phyloP scores from a whole-genome alignment of 2,888 invertebrate genomes.

The Imbricaverruca yamaguchii region DNA sequence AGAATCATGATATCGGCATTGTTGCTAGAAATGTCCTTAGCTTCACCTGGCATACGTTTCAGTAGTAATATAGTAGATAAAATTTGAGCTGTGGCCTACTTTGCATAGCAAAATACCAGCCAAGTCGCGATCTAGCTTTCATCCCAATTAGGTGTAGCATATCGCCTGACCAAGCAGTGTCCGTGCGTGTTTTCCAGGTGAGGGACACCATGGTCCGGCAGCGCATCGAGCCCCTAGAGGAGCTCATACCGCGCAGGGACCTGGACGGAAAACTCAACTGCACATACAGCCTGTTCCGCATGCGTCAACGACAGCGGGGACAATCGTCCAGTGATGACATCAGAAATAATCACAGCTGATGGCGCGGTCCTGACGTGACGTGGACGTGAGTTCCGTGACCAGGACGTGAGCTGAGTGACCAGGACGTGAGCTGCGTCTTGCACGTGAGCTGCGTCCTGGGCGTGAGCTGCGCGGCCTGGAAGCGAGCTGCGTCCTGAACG shows the following conservation, averaged over 20 bases:
- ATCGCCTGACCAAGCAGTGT: too few species aligned
- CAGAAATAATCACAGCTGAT: not conserved
- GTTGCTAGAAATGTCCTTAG: too few species aligned
- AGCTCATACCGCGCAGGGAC: conserved; percentile 27
- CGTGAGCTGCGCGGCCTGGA: not conserved
- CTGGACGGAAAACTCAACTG: conserved; percentile 29
- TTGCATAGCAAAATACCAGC: too few species aligned
- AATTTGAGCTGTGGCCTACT: too few species aligned
- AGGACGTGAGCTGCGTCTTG: not conserved
- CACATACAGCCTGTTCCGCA: conserved; percentile 13
- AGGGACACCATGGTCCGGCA: not conserved
- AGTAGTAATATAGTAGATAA: too few species aligned
- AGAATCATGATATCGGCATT: too few species aligned
- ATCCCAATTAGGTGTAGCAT: too few species aligned
- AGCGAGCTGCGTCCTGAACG: not conserved
- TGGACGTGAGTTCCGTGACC: too few species aligned
- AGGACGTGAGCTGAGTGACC: not conserved
- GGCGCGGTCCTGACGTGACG: not conserved
- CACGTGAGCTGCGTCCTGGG: not conserved
- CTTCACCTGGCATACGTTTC: too few species aligned
- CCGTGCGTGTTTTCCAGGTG: not conserved
- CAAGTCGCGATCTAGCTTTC: too few species aligned
- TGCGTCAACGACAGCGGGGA: not conserved
- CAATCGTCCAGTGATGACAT: too few species aligned
- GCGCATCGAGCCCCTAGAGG: conserved; percentile 27